These are phyloP conservation scores for Helicoverpa zea DNA, from an alignment of 1,140 invertebrate species.

Conservation along the genomic window DNA sequence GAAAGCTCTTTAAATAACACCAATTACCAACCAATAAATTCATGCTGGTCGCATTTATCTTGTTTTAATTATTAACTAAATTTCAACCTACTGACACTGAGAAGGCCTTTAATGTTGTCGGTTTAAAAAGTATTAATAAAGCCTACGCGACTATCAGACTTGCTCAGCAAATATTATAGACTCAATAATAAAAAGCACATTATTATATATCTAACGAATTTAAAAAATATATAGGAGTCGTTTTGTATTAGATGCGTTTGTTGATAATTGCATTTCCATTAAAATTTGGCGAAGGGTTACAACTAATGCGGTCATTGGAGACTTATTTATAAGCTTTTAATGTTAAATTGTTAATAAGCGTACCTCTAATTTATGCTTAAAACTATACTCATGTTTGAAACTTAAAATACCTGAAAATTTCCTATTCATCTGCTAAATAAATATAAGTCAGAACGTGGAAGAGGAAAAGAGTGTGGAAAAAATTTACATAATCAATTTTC, in stretches of 20 bases:
- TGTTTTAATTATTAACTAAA: neutral
- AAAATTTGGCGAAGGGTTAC: slow-evolving; percentile 44
- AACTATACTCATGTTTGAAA: neutral
- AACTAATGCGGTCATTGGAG: slow-evolving; percentile 62
- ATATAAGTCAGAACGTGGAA: neutral
- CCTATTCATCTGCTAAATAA: neutral
- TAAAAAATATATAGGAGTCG: slow-evolving; percentile 65
- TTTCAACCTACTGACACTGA: slow-evolving; percentile 32
- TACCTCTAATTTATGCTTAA: neutral
- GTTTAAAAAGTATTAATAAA: slow-evolving; percentile 41
- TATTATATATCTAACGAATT: slow-evolving; percentile 70
- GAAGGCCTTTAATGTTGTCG: slow-evolving; percentile 41
- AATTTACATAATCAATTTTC: no score
- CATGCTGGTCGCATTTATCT: slow-evolving; percentile 34
- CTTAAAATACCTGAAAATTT: neutral
- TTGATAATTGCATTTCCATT: slow-evolving; percentile 52
- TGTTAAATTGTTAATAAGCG: neutral
- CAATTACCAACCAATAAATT: neutral
- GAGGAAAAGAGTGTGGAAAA: neutral
- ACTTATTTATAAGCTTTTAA: slow-evolving; percentile 19
- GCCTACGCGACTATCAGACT: slow-evolving; percentile 49
- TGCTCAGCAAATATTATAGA: slow-evolving; percentile 54
- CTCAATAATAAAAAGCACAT: slow-evolving; percentile 60
- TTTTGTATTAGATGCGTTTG: slow-evolving; percentile 63
- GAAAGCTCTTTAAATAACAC: neutral